A percentile compares a stretch with the other conserved stretches of the same genome.
These are phyloP conservation scores for Cheilosia urbana DNA, from an alignment of 2,888 invertebrate species.

Conservation along the genomic window DNA sequence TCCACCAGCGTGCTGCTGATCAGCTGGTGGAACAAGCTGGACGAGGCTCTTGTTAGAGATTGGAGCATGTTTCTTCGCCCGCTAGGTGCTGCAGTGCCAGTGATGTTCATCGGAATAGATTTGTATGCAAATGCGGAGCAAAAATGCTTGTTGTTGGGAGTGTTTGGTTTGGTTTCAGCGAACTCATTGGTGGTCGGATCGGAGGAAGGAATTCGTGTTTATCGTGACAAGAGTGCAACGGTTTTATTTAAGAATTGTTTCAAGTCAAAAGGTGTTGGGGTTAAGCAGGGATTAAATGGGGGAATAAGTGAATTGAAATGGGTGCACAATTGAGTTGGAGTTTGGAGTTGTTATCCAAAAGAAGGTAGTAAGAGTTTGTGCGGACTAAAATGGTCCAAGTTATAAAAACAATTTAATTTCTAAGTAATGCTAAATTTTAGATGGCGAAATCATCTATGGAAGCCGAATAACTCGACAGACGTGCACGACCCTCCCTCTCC, in stretches of 20 bases:
- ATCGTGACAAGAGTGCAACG: slow-evolving; percentile 27
- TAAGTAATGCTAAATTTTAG: too few species aligned
- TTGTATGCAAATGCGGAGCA: slow-evolving; percentile 68
- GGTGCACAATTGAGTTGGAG: background rate
- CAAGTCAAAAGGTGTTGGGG: slow-evolving; percentile 26
- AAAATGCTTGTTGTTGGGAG: background rate
- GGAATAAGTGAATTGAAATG: slow-evolving; percentile 6
- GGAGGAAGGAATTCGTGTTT: slow-evolving; percentile 37
- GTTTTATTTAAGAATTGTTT: slow-evolving; percentile 32
- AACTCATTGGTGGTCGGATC: slow-evolving; percentile 29
- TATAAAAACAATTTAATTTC: too few species aligned
- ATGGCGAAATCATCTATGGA: too few species aligned
- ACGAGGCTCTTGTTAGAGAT: slow-evolving; percentile 54
- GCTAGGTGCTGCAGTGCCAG: slow-evolving; percentile 27
- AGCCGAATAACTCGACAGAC: too few species aligned
- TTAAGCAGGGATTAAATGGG: slow-evolving; percentile 15
- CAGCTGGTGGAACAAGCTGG: slow-evolving; percentile 61
- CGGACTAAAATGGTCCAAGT: too few species aligned
- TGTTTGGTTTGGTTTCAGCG: slow-evolving; percentile 9
- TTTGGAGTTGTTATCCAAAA: background rate
- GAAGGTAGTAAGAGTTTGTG: background rate
- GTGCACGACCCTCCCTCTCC: too few species aligned
- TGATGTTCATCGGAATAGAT: slow-evolving; percentile 67
- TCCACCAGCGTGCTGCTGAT: slow-evolving; percentile 19
- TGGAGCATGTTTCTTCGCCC: slow-evolving; percentile 64